A percentile compares a stretch with the other conserved stretches of the same genome.
phyloP scores from a whole-genome alignment of 2,888 invertebrate species.

The Amblyjoppa fuscipennis region DNA sequence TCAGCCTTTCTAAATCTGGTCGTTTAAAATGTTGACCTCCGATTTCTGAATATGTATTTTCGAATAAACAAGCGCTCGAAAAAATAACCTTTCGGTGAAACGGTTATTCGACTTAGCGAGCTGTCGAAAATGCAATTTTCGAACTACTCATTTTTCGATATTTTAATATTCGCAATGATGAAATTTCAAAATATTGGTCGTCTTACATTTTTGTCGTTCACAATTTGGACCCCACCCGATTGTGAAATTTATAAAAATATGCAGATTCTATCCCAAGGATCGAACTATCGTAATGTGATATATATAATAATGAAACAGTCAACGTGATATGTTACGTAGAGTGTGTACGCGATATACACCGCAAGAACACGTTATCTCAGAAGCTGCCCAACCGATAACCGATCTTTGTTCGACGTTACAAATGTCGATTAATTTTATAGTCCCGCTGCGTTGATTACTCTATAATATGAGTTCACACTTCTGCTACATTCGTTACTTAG shows the following conservation, averaged over 20 bases:
- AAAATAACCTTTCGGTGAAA: too few species aligned
- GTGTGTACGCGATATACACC: conserved; percentile 19
- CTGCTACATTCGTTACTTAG: conserved; percentile 24
- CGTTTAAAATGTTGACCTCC: too few species aligned
- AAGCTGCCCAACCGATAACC: conserved; percentile 48
- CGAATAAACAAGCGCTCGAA: too few species aligned
- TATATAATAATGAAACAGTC: conserved; percentile 41
- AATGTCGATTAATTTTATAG: conserved; percentile 1
- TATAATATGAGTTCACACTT: conserved; percentile 13
- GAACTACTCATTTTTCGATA: too few species aligned
- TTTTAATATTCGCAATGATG: too few species aligned
- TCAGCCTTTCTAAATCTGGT: too few species aligned
- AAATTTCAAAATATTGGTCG: too few species aligned
- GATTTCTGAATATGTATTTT: too few species aligned
- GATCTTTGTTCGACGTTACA: conserved; percentile 13
- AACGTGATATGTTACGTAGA: conserved; percentile 30
- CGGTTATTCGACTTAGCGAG: too few species aligned
- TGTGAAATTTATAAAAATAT: background rate
- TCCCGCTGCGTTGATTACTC: conserved; percentile 35
- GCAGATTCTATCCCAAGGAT: background rate
- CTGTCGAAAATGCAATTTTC: too few species aligned
- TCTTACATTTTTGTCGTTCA: too few species aligned
- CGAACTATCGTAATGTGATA: conserved; percentile 56
- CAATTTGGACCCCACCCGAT: too few species aligned
- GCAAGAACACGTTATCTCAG: conserved; percentile 24